Percentiles rank a stretch among this genome's conserved stretches.
Evolutionary conservation across 2,888 invertebrate species (phyloP).

Genomic region (Caradrina kadenii): DNA sequence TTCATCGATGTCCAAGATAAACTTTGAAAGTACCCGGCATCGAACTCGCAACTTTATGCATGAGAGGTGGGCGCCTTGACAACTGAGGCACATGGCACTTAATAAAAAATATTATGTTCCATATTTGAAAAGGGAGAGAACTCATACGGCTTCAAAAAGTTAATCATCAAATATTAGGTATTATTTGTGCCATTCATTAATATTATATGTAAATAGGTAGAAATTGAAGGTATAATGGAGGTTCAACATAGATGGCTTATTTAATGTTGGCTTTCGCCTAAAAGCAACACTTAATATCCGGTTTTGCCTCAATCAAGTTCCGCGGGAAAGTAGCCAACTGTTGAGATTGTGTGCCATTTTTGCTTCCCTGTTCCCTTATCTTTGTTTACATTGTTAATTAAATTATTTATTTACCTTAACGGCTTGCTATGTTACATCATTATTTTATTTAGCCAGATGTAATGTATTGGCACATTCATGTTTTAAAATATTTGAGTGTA

Average conservation of each 20-base stretch:
- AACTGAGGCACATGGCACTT: too few species aligned
- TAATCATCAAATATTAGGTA: neutral
- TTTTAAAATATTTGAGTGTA: neutral
- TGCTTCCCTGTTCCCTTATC: slow-evolving; percentile 1
- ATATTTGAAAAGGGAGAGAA: too few species aligned
- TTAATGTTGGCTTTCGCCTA: slow-evolving; percentile 2
- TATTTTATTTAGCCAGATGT: neutral
- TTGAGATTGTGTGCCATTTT: neutral
- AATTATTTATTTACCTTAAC: slow-evolving; percentile 3
- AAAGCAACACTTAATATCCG: slow-evolving; percentile 7
- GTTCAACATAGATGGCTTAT: neutral
- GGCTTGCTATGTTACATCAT: slow-evolving; percentile 1
- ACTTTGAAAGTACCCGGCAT: too few species aligned
- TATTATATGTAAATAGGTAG: neutral
- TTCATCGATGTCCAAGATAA: too few species aligned
- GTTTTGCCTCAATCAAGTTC: slow-evolving; percentile 4
- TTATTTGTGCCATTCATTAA: neutral
- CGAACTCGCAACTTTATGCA: too few species aligned
- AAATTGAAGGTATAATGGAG: too few species aligned
- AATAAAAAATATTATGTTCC: too few species aligned
- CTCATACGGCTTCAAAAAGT: too few species aligned
- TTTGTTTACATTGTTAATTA: neutral
- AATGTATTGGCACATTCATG: too few species aligned
- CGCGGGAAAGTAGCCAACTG: slow-evolving; percentile 54
- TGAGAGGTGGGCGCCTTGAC: too few species aligned